Evolutionary conservation across 2,797 vertebrate genomes (phyloP), one percentile per base, ranked within the genome.

Genomic region (Argyrosomus regius): DNA sequence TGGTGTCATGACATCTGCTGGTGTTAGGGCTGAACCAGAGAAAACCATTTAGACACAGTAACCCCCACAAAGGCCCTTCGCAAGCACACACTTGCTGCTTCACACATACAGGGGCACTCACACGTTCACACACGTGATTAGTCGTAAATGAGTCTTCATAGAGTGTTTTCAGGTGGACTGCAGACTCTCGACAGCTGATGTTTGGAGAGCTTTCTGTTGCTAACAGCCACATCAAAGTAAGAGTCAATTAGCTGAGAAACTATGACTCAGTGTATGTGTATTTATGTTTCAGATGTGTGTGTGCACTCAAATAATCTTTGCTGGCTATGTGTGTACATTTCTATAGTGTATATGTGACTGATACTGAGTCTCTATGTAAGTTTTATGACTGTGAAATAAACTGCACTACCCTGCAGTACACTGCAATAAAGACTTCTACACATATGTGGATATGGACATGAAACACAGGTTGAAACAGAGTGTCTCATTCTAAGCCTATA

Each of bases 21-120:
- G 82, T 88, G 88, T 89, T 84, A 78, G 86, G 77, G 89, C 82
- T 87, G 77, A 88, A 84, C 87, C 87, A n/a, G 7, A 82, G 68
- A 89, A 39, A 83, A 81, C 16, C 60, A 6, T 78, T 78, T 24
- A 77, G 68, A 75, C 54, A 26, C 57, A 76, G 58, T 66, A 78
- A 71, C 86, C 77, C 57, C 31, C 28, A 67, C 46, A 77, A 41
- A 53, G 20, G 52, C 59, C 46, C 80, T 74, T 77, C 74, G 64
- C 73, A 76, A 66, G 79, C 58, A 70, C 64, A 61, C 58, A 67
- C 62, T 39, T 9, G 35, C 35, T 39, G 35, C 35, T 3, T 39
- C 35, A 28, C 53, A 50, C 67, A 6, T 50, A 63, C 10, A 53
- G 52, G n/a, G 53, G 45, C 24, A 69, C 78, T 82, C 56, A 83